A percentile compares a stretch with the other conserved stretches of the same genome.
These are phyloP conservation scores for Trissonchulus latispiculum DNA, from an alignment of 2,888 invertebrate species.

Conservation along the genomic window DNA sequence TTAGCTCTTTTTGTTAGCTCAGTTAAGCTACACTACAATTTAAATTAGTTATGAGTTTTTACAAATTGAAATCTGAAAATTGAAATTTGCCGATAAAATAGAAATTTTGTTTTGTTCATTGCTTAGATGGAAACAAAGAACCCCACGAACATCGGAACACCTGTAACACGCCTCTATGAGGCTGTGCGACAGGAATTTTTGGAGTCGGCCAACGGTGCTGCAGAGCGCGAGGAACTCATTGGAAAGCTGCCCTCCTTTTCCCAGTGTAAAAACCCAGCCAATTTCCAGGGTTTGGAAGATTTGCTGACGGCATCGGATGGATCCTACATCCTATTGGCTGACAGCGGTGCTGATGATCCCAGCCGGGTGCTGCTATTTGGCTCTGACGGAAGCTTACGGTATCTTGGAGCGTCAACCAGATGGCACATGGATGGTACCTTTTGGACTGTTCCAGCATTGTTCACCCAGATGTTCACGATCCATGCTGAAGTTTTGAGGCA, in stretches of 20 bases:
- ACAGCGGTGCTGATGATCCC: not conserved
- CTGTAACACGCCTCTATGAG: not conserved
- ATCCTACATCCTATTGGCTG: not conserved
- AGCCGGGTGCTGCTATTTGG: not conserved
- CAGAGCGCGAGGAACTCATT: not conserved
- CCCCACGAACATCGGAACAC: not conserved
- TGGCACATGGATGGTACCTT: too few relatives aligned
- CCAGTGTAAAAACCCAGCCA: too few relatives aligned
- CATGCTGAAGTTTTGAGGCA: too few relatives aligned
- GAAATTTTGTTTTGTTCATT: too few relatives aligned
- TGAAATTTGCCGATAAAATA: too few relatives aligned
- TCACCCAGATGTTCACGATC: too few relatives aligned
- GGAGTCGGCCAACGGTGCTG: not conserved
- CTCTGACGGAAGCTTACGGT: not conserved
- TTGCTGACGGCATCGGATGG: not conserved
- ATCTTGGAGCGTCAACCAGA: too few relatives aligned
- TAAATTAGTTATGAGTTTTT: too few relatives aligned
- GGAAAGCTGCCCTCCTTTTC: not conserved
- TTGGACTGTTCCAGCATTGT: too few relatives aligned
- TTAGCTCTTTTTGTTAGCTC: too few relatives aligned
- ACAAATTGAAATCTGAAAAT: too few relatives aligned
- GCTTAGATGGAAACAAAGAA: not conserved
- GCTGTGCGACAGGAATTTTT: not conserved
- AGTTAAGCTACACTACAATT: too few relatives aligned
- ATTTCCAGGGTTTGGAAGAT: not conserved